phyloP scores from a whole-genome alignment of 2,113 vertebrate species.

The Cyanoramphus novaezelandiae region DNA sequence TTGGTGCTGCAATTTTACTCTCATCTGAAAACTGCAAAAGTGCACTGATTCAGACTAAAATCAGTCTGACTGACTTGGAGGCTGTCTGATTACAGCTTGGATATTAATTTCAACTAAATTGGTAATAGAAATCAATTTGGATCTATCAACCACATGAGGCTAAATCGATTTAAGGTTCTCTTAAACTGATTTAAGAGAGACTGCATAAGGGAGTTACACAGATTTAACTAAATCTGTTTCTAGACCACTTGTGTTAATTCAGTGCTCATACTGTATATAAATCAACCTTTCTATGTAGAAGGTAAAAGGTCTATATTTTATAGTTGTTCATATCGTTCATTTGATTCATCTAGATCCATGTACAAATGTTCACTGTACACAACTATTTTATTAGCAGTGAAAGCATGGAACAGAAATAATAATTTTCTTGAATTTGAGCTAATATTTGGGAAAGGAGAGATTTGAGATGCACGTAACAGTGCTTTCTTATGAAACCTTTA shows the following conservation, averaged over 20 bases:
- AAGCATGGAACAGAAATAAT: neutral
- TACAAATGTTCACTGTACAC: neutral
- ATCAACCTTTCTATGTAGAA: neutral
- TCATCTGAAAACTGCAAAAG: neutral
- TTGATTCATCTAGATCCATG: neutral
- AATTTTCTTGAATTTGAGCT: conserved; percentile 51
- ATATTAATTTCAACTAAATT: neutral
- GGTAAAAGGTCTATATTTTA: neutral
- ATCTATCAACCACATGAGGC: neutral
- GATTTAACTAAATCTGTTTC: conserved; percentile 56
- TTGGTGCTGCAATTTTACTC: neutral
- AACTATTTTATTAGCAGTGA: neutral
- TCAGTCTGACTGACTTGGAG: neutral
- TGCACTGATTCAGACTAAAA: neutral
- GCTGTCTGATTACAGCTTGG: neutral
- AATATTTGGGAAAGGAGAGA: conserved; percentile 61
- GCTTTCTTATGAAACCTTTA: conserved; percentile 30
- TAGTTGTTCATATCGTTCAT: neutral
- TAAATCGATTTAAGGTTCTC: conserved; percentile 36
- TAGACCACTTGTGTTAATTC: conserved; percentile 7
- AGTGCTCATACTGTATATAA: neutral
- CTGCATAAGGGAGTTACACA: neutral
- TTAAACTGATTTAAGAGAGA: conserved; percentile 32
- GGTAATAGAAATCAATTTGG: neutral
- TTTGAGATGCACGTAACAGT: neutral